Base-by-base conservation (phyloP, 2,888 invertebrate genomes). In the Acrocera orbiculus region DNA sequence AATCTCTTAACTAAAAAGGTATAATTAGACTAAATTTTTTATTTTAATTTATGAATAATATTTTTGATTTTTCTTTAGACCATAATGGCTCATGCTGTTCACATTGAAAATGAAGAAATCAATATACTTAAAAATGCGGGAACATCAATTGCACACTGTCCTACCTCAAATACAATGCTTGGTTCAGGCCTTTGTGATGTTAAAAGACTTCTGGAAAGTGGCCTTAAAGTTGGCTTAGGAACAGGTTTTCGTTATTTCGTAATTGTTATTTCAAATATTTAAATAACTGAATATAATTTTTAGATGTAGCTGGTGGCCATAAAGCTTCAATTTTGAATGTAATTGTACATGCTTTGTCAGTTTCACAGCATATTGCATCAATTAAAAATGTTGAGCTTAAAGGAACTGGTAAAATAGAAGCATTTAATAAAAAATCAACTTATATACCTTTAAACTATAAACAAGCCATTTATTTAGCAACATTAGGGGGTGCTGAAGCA, bases 261-360 rank as follows among this genome's bases (percentile, higher is more conserved):
- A 20, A 20, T 10, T 11, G 4, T 19, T 15, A 4, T 19, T 13
- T 19, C 8, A 13, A n/a, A 2, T 15, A 27, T 8, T 6, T 17
- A 17, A 17, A 17, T 6, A 11, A 17, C 9, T 29, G 17, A 16
- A 29, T 16, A 5, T 15, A 7, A 10, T n/a, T n/a, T n/a, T 9
- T 52, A 83, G 90, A 90, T 61, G 73, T 89, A 7, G 66, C 87
- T 1, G 92, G 82, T 2, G 90, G 89, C 0, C 75, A 77, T 49
- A 75, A 68, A 29, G 65, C 75, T 1, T 76, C 79, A 1, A 78
- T 92, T 38, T 50, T 86, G 34, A 75, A 79, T 48, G 72, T 75
- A 2, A 75, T 89, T 57, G 65, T 78, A 36, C 64, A 73, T 7
- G 67, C 81, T 1, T 63, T 90, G 47, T 71, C 75, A 43, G 73